Evolutionary conservation across 2,113 vertebrate species (phyloP), one percentile per base, ranked within the genome.

Genomic region (Euleptes europaea): DNA sequence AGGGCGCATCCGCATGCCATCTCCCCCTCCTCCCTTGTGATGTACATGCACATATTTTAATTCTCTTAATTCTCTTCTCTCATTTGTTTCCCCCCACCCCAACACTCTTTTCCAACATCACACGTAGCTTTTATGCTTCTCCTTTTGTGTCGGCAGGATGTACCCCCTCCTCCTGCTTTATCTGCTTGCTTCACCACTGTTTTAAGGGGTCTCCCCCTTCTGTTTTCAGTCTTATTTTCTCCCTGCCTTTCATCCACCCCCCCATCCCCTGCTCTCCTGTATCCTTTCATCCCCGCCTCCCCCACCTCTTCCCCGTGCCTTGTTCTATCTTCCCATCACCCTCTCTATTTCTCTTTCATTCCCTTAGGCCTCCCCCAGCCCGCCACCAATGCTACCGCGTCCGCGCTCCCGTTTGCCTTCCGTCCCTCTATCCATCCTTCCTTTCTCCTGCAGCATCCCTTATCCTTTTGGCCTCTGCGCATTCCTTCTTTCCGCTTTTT

Each of bases 241-340:
- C 57, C 76, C 17, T 1, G 7, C 13, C 21, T 19, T 15, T 10
- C 12, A 66, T 40, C 21, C 57, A 47, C 67, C 42, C 67, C 42
- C 3, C 60, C 0, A 49, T 81, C 35, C n/a, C 7, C 15, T 0
- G 6, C 44, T 0, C 5, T 6, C 23, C 1, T 13, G 1, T 9
- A 33, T 14, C 33, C 63, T 47, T 69, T 21, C 54, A 65, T 82
- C 71, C 66, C 5, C 21, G 3, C n/a, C 1, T 0, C 2, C 57
- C 69, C 66, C 28, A 5, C 8, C 14, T 38, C 35, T 65, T 40
- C 38, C 35, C 71, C 10, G 26, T 40, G 26, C 54, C 38, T 76
- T 19, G 11, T 35, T 65, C 42, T 47, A n/a, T 26, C 26, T 42
- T 38, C 60, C 65, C 17, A 19, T 67, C 65, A 33, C 31, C 15